Evolutionary conservation across 1,140 invertebrate genomes (phyloP).

Genomic region (Bombus pyrosoma): DNA sequence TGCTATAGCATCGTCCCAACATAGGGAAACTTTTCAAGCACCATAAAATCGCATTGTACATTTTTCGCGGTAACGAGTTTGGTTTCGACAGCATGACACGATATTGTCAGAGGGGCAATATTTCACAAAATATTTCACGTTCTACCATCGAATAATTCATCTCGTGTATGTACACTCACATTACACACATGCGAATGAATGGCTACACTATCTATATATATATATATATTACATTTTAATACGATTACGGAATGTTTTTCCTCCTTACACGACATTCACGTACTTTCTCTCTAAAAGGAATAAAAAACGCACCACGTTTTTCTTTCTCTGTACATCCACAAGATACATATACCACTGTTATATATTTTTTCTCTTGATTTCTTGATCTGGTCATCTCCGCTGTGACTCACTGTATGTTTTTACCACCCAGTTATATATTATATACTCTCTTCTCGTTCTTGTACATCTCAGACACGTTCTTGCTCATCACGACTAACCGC

Average conservation of each 20-base stretch:
- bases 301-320: conserved; percentile 19
- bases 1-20: too few species aligned
- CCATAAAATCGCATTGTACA: neutral
- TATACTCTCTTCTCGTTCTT: conserved; percentile 68
- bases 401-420: conserved; percentile 63
- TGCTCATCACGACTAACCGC: conserved; percentile 69
- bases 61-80: neutral
- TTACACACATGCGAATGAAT: conserved; percentile 32
- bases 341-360: conserved; percentile 28
- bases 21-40: neutral
- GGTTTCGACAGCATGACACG: neutral
- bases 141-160: neutral
- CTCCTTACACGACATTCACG: conserved; percentile 6
- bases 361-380: conserved; percentile 43
- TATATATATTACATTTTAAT: conserved; percentile 49
- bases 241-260: conserved; percentile 55
- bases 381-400: conserved; percentile 40
- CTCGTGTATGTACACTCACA: conserved; percentile 22
- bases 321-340: conserved; percentile 33
- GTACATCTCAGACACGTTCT: conserved; percentile 71
- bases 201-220: conserved; percentile 12
- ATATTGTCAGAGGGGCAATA: neutral
- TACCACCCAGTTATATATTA: conserved; percentile 54
- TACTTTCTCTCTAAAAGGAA: conserved; percentile 3
- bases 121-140: neutral